Evolutionary conservation across 2,797 vertebrate species (phyloP), one percentile per base, ranked within the genome.

Genomic region (Psittacula echo): DNA sequence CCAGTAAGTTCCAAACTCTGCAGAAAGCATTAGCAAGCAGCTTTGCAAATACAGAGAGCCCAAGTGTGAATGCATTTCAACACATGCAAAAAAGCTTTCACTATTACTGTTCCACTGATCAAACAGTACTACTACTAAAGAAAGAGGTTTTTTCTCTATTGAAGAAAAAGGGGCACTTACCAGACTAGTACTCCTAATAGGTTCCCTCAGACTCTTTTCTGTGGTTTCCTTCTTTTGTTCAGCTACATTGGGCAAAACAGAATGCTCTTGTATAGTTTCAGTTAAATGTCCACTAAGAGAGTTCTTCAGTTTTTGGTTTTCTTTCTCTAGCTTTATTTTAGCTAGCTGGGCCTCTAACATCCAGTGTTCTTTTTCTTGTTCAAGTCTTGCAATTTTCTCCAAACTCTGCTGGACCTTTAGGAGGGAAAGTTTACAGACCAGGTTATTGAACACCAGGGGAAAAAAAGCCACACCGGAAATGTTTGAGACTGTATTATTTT

Each of bases 301-400:
- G 16, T 97, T 97, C 96, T 97, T 98, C 47, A 99, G 96, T 90
- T 99, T 98, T 94, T 98, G 98, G 96, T 98, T 99, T 98, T 99
- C 99, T 97, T 99, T 99, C 97, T 99, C 99, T 81, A 99, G 94
- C 73, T 99, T 99, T 97, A 99, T 99, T 98, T 98, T 99, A 85
- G 99, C 99, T 89, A 99, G 97, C 95, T 99, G 99, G 54, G 99
- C 99, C 97, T 99, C 99, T 94, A 99, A 97, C 97, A 99, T 99
- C 99, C 99, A 99, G 96, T 99, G 99, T 81, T 99, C 99, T 96
- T 99, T 99, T 97, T 99, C 99, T 97, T 99, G 99, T 96, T 99
- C 99, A 96, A 99, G 98, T 85, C 99, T 99, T 62, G 98, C 98
- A 62, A 99, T 99, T 98, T 99, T 99, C 97, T 99, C 99, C 97